Evolutionary conservation across 2,113 vertebrate species (phyloP).

Genomic region (Pachypanchax playfairii): DNA sequence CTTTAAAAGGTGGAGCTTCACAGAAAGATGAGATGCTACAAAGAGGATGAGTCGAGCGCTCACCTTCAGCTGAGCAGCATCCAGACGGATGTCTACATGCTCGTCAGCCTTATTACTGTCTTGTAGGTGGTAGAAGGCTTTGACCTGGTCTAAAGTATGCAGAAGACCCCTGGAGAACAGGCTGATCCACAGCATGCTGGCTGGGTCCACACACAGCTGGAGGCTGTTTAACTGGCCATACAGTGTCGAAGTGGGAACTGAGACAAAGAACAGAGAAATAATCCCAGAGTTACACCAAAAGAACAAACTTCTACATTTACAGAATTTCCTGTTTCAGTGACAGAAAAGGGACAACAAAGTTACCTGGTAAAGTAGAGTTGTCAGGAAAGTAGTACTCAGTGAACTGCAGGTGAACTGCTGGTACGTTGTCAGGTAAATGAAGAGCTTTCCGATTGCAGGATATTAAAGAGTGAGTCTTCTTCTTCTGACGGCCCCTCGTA

Average conservation of each 20-base stretch:
- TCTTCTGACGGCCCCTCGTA: slow-evolving; percentile 89
- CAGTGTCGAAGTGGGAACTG: slow-evolving; percentile 93
- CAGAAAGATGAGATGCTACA: not conserved
- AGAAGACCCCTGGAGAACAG: slow-evolving; percentile 91
- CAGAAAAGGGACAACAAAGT: slow-evolving; percentile 1
- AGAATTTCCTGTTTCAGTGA: too few relatives aligned
- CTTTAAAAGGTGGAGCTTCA: not conserved
- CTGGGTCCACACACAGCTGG: slow-evolving; percentile 86
- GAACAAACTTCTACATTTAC: too few relatives aligned
- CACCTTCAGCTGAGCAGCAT: slow-evolving; percentile 90
- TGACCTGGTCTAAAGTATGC: slow-evolving; percentile 92
- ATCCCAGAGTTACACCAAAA: too few relatives aligned
- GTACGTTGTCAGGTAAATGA: slow-evolving; percentile 82
- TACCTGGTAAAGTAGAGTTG: slow-evolving; percentile 88
- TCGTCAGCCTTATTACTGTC: slow-evolving; percentile 86
- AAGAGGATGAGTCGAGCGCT: slow-evolving; percentile 1
- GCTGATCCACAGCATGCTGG: slow-evolving; percentile 93
- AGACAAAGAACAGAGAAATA: not conserved
- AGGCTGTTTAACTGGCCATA: slow-evolving; percentile 91
- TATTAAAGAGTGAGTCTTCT: slow-evolving; percentile 90
- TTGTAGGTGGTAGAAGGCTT: slow-evolving; percentile 93
- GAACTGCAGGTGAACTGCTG: slow-evolving; percentile 94
- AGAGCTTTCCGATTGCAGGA: slow-evolving; percentile 90
- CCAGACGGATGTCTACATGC: slow-evolving; percentile 89
- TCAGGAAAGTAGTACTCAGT: slow-evolving; percentile 97